These are phyloP conservation scores for Brachypterus glaber DNA, from an alignment of 2,888 invertebrate species.

Conservation along the genomic window DNA sequence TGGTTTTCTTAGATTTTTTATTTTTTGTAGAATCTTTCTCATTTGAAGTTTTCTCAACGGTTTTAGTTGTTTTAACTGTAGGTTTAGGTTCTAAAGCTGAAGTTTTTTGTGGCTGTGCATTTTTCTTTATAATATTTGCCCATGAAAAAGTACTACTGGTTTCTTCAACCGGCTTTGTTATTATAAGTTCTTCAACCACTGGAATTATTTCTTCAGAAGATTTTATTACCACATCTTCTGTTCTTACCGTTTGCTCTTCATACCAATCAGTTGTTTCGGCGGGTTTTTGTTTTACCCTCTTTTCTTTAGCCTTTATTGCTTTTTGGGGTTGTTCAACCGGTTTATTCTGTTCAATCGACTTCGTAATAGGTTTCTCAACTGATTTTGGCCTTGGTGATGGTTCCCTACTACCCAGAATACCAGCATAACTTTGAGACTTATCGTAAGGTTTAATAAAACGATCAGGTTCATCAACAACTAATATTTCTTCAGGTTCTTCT, in stretches of 20 bases:
- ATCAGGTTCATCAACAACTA: neutral
- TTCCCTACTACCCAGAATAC: slow-evolving; percentile 2
- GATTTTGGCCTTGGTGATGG: slow-evolving; percentile 14
- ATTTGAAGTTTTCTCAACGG: neutral
- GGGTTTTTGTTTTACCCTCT: neutral
- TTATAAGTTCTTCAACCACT: too few species aligned
- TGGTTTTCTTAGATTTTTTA: slow-evolving; percentile 1
- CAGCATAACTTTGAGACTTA: neutral
- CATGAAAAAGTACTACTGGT: neutral
- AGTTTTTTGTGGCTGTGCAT: neutral
- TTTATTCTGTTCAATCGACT: neutral
- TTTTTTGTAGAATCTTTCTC: neutral
- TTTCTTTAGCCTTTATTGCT: neutral
- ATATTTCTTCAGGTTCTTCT: neutral
- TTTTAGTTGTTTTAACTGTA: neutral
- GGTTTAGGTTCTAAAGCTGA: neutral
- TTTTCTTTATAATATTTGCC: neutral
- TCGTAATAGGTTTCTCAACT: too few species aligned
- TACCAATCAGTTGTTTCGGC: too few species aligned
- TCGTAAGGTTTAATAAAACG: neutral
- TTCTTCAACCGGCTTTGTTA: neutral
- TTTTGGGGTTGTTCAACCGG: neutral
- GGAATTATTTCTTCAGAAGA: too few species aligned
- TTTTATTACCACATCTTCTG: too few species aligned
- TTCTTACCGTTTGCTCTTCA: too few species aligned